Conservation (phyloP, 2,888 invertebrate species). For the Mesorhabditis belari region DNA sequence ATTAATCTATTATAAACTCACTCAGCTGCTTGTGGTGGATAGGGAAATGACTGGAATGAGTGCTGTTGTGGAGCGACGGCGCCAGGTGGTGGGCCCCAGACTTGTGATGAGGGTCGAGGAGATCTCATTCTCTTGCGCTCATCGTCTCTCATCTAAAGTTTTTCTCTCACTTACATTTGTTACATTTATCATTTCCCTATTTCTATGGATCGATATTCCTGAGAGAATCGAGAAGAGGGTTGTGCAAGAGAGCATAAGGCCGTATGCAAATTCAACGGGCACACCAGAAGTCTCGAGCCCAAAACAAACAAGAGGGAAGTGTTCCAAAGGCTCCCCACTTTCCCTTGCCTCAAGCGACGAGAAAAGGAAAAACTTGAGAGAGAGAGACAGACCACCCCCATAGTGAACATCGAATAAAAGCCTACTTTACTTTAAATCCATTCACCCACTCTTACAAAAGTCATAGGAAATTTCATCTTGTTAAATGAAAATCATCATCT, state of each 20-base stretch:
- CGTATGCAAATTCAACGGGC: not conserved
- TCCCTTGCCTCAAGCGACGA: no score
- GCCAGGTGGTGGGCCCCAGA: slow-evolving; percentile 15
- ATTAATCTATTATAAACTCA: no score
- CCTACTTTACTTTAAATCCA: no score
- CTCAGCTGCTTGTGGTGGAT: no score
- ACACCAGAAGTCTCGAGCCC: not conserved
- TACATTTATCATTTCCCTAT: not conserved
- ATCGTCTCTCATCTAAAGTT: slow-evolving; percentile 27
- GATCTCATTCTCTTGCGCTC: slow-evolving; percentile 20
- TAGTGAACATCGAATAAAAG: no score
- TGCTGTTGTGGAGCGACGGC: slow-evolving; percentile 11
- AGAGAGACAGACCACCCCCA: no score
- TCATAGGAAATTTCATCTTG: no score
- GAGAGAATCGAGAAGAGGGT: not conserved
- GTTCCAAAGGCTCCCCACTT: no score
- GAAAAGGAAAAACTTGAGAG: no score
- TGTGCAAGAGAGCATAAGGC: not conserved
- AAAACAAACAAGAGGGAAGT: not conserved
- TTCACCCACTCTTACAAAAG: no score
- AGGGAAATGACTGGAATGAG: slow-evolving; percentile 14
- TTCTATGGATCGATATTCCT: no score
- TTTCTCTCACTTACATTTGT: not conserved
- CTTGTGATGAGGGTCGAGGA: slow-evolving; percentile 18
- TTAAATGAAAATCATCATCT: no score